Evolutionary conservation across 2,888 invertebrate species (phyloP), one percentile per base, ranked within the genome.

Genomic region (Netelia melanura): DNA sequence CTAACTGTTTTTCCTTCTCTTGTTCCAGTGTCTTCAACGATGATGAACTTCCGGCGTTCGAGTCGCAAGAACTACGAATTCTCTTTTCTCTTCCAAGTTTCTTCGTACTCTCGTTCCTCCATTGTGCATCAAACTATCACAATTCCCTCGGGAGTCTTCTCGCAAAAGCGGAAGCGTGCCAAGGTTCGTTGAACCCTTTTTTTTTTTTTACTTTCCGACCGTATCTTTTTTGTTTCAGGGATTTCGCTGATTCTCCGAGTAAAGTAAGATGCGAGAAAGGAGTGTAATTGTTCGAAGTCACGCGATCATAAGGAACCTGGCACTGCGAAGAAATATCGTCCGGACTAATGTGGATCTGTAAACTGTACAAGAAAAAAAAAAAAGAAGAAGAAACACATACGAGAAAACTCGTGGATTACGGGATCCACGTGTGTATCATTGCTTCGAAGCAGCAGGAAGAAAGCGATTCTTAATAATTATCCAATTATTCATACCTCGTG

Each of bases 361-460:
- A 48, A 14, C 2, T 48, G 10, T 48, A 48, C 14, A 48, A 14
- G 14, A 1, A 5, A 44, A n/a, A 23, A 30, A 23, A 1, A 5
- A 44, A n/a, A 23, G 17, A 23, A 58, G 44, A 44, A 38, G 30
- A 71, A 71, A 58, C 8, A 21, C 38, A 17, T 25, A 44, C 21
- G 38, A 25, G 70, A 48, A 11, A 65, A n/a, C 1, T n/a, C 65
- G 25, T 10, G 44, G 44, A 65, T 80, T 72, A 58, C 72, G 72
- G 82, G 77, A 72, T 52, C 52, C 30, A 44, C 52, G 14, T 48
- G 48, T 43, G 48, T 67, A 67, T 61, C 52, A 75, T 81, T 76
- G 84, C 75, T 72, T 38, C 83, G 81, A 81, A 86, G 84, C 76
- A 81, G 79, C 83, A 84, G 87, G 87, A 87, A 87, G 87, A 86